These are phyloP conservation scores for Tachyglossus aculeatus DNA, from an alignment of 2,797 vertebrate species.

Conservation along the genomic window DNA sequence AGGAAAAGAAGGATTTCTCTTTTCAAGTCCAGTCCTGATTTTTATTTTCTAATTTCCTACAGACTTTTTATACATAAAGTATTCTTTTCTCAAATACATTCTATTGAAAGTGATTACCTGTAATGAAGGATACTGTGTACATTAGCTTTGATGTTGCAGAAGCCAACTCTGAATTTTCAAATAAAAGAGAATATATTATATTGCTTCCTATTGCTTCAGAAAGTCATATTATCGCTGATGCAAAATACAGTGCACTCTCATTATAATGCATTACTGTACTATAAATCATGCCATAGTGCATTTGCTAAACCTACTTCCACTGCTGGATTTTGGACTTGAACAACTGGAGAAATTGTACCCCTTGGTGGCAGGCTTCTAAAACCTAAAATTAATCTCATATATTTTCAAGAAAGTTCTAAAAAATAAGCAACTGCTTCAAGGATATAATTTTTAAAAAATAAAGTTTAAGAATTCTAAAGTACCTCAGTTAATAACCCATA, in stretches of 20 bases:
- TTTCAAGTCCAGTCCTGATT: neutral
- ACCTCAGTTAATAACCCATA: rapidly evolving
- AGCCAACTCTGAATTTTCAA: slow-evolving; percentile 34
- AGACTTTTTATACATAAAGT: slow-evolving; percentile 1
- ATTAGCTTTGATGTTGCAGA: slow-evolving; percentile 49
- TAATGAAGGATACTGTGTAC: slow-evolving; percentile 46
- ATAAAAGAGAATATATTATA: neutral
- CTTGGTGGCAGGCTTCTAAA: neutral
- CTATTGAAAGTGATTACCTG: slow-evolving; percentile 48
- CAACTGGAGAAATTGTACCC: neutral
- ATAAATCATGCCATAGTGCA: slow-evolving; percentile 11
- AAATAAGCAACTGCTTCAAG: neutral
- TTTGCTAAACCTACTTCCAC: neutral
- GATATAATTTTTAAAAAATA: neutral
- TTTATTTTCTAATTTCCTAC: neutral
- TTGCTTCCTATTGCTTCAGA: slow-evolving; percentile 16
- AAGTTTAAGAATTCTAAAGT: neutral
- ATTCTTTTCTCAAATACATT: slow-evolving; percentile 39
- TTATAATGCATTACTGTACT: neutral
- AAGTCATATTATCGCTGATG: slow-evolving; percentile 16
- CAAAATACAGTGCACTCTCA: neutral
- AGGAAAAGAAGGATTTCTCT: neutral
- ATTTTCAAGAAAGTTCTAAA: neutral
- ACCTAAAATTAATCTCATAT: neutral
- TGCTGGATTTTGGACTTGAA: slow-evolving; percentile 2